These are phyloP conservation scores for Nebria brevicollis DNA, from an alignment of 2,888 invertebrate species.

Conservation along the genomic window DNA sequence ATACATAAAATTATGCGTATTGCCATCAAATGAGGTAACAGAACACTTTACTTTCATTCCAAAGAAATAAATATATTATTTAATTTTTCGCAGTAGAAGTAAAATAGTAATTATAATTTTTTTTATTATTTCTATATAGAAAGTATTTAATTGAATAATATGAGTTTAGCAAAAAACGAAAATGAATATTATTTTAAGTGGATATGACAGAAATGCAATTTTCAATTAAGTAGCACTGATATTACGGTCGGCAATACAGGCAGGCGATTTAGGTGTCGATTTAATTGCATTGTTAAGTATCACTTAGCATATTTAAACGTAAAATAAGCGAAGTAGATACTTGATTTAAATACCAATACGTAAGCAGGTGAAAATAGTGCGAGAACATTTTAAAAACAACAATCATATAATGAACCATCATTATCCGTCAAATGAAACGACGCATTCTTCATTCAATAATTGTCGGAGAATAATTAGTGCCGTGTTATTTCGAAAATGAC, in stretches of 20 bases:
- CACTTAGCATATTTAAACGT: conserved; percentile 30
- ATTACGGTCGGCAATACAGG: conserved; percentile 3
- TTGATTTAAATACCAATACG: conserved; percentile 5
- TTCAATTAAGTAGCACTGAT: neutral
- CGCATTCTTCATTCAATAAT: conserved; percentile 35
- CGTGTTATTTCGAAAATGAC: conserved; percentile 29
- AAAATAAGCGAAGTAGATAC: conserved; percentile 17
- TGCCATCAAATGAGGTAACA: too few species aligned
- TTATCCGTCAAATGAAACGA: conserved; percentile 29
- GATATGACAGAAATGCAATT: neutral
- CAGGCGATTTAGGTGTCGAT: conserved; percentile 37
- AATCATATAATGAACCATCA: conserved; percentile 42
- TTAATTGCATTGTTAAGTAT: conserved; percentile 40
- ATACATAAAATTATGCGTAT: too few species aligned
- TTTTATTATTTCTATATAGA: too few species aligned
- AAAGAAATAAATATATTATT: too few species aligned
- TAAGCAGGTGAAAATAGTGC: conserved; percentile 34
- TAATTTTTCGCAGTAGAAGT: too few species aligned
- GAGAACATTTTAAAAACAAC: conserved; percentile 32
- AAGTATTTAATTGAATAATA: too few species aligned
- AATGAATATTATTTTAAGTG: neutral
- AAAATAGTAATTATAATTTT: too few species aligned
- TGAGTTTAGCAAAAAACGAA: too few species aligned
- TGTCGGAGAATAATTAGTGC: conserved; percentile 28
- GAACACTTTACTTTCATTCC: too few species aligned